phyloP scores from a whole-genome alignment of 2,888 invertebrate genomes.

The Ischnura elegans region DNA sequence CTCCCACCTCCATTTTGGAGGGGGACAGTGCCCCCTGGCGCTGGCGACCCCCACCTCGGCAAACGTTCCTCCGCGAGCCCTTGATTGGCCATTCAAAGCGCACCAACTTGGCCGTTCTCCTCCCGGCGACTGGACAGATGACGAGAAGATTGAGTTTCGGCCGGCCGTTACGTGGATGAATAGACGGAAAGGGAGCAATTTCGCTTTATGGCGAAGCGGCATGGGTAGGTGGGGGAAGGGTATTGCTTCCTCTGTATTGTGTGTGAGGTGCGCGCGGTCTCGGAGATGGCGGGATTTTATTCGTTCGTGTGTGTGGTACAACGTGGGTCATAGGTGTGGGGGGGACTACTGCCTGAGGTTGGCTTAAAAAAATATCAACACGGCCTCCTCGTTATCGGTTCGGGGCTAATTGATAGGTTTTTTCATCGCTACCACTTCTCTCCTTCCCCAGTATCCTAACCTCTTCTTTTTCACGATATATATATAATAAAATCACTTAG shows the following conservation, averaged over 20 bases:
- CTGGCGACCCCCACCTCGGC: neutral
- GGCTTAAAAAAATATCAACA: constrained; percentile 6
- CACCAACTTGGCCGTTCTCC: neutral
- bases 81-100: constrained; percentile 31
- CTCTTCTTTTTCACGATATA: too few relatives aligned
- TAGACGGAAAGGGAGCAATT: constrained; percentile 19
- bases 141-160: constrained; percentile 37
- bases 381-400: constrained; percentile 42
- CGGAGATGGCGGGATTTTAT: neutral
- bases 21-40: neutral
- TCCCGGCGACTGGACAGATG: neutral
- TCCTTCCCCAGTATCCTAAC: neutral
- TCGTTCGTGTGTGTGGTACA: too few relatives aligned
- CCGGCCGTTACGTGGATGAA: constrained; percentile 18
- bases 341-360: neutral
- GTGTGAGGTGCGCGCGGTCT: neutral
- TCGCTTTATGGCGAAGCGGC: neutral
- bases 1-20: neutral
- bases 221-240: neutral
- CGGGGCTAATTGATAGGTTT: constrained; percentile 58
- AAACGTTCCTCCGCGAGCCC: neutral
- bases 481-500: too few relatives aligned
- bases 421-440: constrained; percentile 37
- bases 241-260: constrained; percentile 1
- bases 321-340: too few relatives aligned